Evolutionary conservation across 2,113 vertebrate genomes (phyloP), one percentile per base, ranked within the genome.

Genomic region (Menidia beryllina): DNA sequence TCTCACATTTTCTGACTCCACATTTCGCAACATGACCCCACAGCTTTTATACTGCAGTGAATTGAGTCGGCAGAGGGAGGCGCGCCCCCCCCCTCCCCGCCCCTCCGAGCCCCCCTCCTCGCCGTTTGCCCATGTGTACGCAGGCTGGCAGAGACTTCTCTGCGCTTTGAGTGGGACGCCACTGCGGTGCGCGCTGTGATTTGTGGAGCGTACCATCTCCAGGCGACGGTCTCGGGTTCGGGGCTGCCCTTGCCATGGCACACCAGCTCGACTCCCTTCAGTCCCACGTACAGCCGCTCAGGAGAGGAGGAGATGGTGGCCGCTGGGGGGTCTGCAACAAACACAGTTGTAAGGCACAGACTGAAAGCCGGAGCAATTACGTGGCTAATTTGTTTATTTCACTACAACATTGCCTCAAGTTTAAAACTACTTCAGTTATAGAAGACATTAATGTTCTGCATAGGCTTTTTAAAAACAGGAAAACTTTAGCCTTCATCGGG

Each of bases 191-290:
- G 77, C 74, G 80, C 74, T 82, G 71, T 60, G 41, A 34, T 74
- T n/a, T n/a, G 62, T 38, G 65, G 69, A 53, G 1, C 0, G 23
- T 92, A 98, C 96, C 96, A 78, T 4, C 72, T 95, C 96, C 96
- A 98, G 82, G 94, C 94, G 93, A 94, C 69, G 4, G 76, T 89
- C 2, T 94, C 79, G 0, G 92, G 86, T 39, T 83, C 84, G 0
- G 96, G 96, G 80, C 94, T 86, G 26, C 96, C 96, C 1, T 91
- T 90, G 1, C 88, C 89, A 8, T 89, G 52, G 51, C 96, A 98
- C 27, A 69, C 83, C 54, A 98, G 90, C 11, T 83, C 82, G 0
- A 92, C 95, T 0, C 92, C 89, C 45, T 94, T 88, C 84, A 79
- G 69, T 5, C 95, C 95, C 11, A 83, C 83, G 0, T 87, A 88